Conservation (phyloP, 2,888 invertebrate species). For the Lepidonotus clava region DNA sequence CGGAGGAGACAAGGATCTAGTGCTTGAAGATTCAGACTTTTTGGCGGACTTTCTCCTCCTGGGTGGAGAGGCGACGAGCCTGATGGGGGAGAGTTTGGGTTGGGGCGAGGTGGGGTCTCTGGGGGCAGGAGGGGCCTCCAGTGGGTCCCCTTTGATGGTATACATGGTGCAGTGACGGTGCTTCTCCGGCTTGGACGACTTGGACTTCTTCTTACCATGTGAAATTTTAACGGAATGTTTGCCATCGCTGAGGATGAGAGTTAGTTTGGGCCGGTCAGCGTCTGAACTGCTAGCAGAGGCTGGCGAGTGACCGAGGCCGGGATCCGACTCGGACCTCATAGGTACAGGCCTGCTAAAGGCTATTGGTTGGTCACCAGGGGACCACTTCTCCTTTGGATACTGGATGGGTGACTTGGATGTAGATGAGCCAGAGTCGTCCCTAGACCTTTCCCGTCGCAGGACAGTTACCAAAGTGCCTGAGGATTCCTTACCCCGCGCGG, state of each 20-base stretch:
- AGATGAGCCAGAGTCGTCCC: conserved; percentile 23
- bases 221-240: conserved; percentile 21
- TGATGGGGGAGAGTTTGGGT: conserved; percentile 29
- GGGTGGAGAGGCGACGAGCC: conserved; percentile 30
- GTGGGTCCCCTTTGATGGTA: conserved; percentile 30
- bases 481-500: conserved; percentile 11
- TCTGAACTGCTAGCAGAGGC: not conserved
- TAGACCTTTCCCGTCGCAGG: not conserved
- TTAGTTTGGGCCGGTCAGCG: not conserved
- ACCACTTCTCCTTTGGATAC: not conserved
- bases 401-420: conserved; percentile 34
- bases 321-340: conserved; percentile 17
- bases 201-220: conserved; percentile 2
- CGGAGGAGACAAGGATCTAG: too few relatives aligned
- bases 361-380: not conserved
- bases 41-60: conserved; percentile 33
- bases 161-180: not conserved
- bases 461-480: conserved; percentile 37
- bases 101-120: conserved; percentile 5
- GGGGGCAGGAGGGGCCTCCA: not conserved
- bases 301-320: not conserved
- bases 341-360: not conserved
- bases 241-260: conserved; percentile 2
- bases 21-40: not conserved
- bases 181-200: conserved; percentile 1